Conservation (phyloP, 2,888 invertebrate genomes). For the Trisateles emortualis region DNA sequence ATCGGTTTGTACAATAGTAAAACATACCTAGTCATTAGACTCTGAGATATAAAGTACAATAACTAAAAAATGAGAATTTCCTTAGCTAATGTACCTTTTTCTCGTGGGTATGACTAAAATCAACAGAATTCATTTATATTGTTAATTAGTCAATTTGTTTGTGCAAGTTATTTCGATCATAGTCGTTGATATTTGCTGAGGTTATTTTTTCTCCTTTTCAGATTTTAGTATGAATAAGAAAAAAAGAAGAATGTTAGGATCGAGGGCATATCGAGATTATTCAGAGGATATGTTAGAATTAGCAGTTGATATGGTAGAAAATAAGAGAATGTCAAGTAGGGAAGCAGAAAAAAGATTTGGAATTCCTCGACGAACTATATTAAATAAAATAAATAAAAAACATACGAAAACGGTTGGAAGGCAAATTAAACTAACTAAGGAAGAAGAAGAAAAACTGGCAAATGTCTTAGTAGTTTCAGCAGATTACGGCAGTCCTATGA, state of each 20-base stretch:
- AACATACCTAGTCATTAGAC: too few species aligned
- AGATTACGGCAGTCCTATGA: conserved; percentile 26
- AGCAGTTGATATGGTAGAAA: conserved; percentile 12
- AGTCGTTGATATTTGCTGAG: conserved; percentile 1
- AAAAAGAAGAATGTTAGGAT: conserved; percentile 12
- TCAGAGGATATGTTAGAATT: conserved; percentile 19
- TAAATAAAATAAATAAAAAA: conserved; percentile 1
- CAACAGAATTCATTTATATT: too few species aligned
- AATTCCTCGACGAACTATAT: conserved; percentile 13
- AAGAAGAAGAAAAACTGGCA: conserved; percentile 1
- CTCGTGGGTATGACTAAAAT: too few species aligned
- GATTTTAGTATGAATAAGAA: conserved; percentile 5
- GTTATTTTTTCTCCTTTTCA: conserved; percentile 4
- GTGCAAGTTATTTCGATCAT: neutral
- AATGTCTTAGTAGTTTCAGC: neutral
- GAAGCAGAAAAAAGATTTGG: conserved; percentile 11
- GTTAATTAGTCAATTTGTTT: neutral
- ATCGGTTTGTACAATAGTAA: too few species aligned
- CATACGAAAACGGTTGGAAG: conserved; percentile 1
- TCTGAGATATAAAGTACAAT: too few species aligned
- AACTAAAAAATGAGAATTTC: too few species aligned
- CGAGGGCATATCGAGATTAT: conserved; percentile 12
- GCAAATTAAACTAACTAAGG: neutral
- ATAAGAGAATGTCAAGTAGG: neutral
- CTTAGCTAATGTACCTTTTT: too few species aligned